Evolutionary conservation across 1,140 invertebrate species (phyloP).

Genomic region (Panulirus ornatus): DNA sequence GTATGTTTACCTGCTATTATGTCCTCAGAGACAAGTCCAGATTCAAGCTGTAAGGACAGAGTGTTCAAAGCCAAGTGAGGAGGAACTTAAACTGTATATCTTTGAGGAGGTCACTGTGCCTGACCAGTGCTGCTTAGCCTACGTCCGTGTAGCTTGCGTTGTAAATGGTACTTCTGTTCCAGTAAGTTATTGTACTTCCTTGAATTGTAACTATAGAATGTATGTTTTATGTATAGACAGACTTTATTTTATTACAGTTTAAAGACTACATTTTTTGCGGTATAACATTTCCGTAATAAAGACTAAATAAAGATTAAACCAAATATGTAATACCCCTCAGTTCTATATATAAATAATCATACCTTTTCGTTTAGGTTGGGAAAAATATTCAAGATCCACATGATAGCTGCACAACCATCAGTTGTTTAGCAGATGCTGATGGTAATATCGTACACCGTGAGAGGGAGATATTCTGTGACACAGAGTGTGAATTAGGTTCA

Average conservation of each 20-base stretch:
- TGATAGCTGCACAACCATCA: slow-evolving; percentile 61
- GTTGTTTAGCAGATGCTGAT: slow-evolving; percentile 41
- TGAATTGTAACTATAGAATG: too few relatives aligned
- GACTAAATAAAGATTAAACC: too few relatives aligned
- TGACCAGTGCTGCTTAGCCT: slow-evolving; percentile 59
- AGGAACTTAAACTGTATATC: slow-evolving; percentile 54
- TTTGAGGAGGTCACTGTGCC: slow-evolving; percentile 26
- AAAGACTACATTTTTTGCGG: too few relatives aligned
- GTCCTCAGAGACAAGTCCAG: slow-evolving; percentile 64
- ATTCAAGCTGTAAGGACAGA: slow-evolving; percentile 54
- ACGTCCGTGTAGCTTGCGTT: slow-evolving; percentile 54
- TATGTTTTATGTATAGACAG: too few relatives aligned
- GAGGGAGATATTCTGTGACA: slow-evolving; percentile 59
- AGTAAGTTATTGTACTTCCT: slow-evolving; percentile 53
- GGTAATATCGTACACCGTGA: slow-evolving; percentile 67
- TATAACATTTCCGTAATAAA: too few relatives aligned
- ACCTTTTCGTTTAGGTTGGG: slow-evolving; percentile 26
- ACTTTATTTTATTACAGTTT: too few relatives aligned
- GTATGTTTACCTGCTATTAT: too few relatives aligned
- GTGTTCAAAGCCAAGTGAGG: slow-evolving; percentile 54
- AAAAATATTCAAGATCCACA: slow-evolving; percentile 52
- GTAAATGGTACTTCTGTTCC: slow-evolving; percentile 34
- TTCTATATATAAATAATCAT: neutral
- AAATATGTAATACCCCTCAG: too few relatives aligned
- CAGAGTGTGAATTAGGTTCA: slow-evolving; percentile 66